These are phyloP conservation scores for Ellobius talpinus DNA, from an alignment of 2,113 vertebrate genomes.

Conservation along the genomic window DNA sequence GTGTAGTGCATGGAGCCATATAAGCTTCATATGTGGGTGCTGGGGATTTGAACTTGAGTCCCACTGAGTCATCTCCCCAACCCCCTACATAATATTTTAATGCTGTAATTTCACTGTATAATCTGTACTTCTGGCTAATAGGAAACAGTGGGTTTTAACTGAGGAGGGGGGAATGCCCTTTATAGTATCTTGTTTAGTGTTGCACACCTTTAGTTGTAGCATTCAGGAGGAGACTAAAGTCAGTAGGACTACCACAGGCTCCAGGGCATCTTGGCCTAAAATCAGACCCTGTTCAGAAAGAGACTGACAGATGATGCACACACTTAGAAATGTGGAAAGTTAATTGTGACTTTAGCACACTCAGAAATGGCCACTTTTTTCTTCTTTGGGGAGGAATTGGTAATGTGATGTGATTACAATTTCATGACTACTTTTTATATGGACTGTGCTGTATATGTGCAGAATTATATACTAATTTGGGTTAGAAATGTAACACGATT, in stretches of 20 bases:
- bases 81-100: not conserved
- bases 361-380: not conserved
- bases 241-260: not conserved
- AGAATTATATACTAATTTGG: not conserved
- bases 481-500: not conserved
- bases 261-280: not conserved
- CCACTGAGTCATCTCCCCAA: not conserved
- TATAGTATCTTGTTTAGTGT: not conserved
- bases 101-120: not conserved
- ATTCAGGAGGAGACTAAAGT: not conserved
- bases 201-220: not conserved
- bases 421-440: not conserved
- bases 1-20: not conserved
- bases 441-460: not conserved
- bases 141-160: not conserved
- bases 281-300: not conserved
- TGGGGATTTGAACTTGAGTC: not conserved
- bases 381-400: not conserved
- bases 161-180: not conserved
- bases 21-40: not conserved
- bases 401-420: too few relatives aligned
- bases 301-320: not conserved
- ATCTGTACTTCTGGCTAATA: not conserved
- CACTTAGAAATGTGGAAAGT: not conserved
- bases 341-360: not conserved